phyloP scores from a whole-genome alignment of 2,113 vertebrate genomes.

The Melanostigma gelatinosum region DNA sequence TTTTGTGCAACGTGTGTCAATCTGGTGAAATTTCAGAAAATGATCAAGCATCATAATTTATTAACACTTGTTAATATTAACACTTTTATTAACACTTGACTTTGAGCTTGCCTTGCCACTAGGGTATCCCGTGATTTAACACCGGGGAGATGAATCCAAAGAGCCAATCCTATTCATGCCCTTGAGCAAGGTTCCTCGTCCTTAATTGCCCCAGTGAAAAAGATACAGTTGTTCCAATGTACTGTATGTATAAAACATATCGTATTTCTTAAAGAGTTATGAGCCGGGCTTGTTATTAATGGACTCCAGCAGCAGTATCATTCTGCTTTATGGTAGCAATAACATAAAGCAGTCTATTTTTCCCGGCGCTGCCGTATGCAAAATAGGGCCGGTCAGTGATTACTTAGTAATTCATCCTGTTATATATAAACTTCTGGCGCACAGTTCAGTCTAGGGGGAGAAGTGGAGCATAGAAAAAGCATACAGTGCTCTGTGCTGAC shows the following conservation, averaged over 20 bases:
- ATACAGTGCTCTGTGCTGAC: slow-evolving; percentile 56
- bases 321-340: slow-evolving; percentile 61
- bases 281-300: slow-evolving; percentile 58
- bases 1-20: neutral
- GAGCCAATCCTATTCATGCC: slow-evolving; percentile 65
- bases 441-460: slow-evolving; percentile 59
- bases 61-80: no score
- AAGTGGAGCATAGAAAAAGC: slow-evolving; percentile 55
- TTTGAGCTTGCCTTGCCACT: slow-evolving; percentile 74
- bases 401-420: slow-evolving; percentile 72
- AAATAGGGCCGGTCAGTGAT: slow-evolving; percentile 69
- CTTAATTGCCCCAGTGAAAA: slow-evolving; percentile 77
- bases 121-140: slow-evolving; percentile 74
- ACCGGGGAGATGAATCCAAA: slow-evolving; percentile 62
- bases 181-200: slow-evolving; percentile 75
- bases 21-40: slow-evolving; percentile 21
- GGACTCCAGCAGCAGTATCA: slow-evolving; percentile 59
- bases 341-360: slow-evolving; percentile 62
- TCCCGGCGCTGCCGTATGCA: slow-evolving; percentile 53
- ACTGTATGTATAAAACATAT: slow-evolving; percentile 54
- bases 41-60: slow-evolving; percentile 45
- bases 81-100: no score
- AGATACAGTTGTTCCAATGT: slow-evolving; percentile 60
- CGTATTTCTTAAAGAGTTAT: slow-evolving; percentile 63
- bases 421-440: slow-evolving; percentile 69